Evolutionary conservation across 1,140 invertebrate genomes (phyloP).

Genomic region (Oreohelix idahoensis): DNA sequence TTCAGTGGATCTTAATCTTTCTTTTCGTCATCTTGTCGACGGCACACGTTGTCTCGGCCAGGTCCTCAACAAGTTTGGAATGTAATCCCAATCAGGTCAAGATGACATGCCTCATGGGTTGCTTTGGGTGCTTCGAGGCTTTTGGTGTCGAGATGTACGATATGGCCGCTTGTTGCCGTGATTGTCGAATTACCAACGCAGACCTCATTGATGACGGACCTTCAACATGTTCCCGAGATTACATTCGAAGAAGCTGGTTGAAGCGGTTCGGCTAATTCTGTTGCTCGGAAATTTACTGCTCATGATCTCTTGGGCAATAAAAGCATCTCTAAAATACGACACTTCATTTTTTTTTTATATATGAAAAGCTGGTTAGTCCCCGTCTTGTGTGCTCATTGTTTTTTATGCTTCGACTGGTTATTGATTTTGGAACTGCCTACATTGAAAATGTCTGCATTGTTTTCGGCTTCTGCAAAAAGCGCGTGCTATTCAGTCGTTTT

Average conservation of each 20-base stretch:
- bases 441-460: too few relatives aligned
- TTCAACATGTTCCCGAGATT: conserved; percentile 46
- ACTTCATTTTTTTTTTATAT: too few relatives aligned
- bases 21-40: background rate
- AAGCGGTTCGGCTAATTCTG: conserved; percentile 45
- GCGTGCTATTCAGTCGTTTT: too few relatives aligned
- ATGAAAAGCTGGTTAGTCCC: background rate
- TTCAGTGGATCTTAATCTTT: background rate
- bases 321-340: too few relatives aligned
- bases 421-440: too few relatives aligned
- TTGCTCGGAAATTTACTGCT: too few relatives aligned
- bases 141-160: conserved; percentile 54
- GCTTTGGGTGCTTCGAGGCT: conserved; percentile 51
- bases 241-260: conserved; percentile 48
- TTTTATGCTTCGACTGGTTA: too few relatives aligned
- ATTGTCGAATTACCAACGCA: conserved; percentile 41
- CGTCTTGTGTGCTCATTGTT: background rate
- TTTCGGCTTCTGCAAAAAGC: too few relatives aligned
- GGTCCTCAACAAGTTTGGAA: conserved; percentile 24
- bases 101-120: conserved; percentile 50
- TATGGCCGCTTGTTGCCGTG: conserved; percentile 50
- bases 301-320: too few relatives aligned
- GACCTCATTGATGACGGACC: conserved; percentile 51
- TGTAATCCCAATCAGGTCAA: conserved; percentile 48
- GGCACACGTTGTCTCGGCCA: background rate